phyloP scores from a whole-genome alignment of 64 coral and sea anemone genomes.

The Dendronephthya gigantea region DNA sequence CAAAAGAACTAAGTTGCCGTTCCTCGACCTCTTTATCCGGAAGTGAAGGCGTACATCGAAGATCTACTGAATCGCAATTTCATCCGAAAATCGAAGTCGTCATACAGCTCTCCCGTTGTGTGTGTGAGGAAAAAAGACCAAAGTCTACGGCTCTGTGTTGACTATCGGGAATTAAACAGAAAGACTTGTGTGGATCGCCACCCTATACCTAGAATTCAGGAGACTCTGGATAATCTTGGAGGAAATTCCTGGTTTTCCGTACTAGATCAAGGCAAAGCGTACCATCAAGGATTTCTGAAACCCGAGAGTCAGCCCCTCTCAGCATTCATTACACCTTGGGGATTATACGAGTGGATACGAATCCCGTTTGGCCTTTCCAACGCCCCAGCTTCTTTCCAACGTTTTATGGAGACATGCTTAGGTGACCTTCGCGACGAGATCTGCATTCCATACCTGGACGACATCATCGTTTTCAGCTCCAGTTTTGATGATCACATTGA shows the following conservation, averaged over 20 bases:
- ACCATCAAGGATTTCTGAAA: neutral
- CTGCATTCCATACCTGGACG: constrained; percentile 3
- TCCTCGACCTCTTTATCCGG: constrained; percentile 2
- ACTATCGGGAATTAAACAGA: constrained; percentile 8
- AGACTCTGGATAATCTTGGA: constrained; percentile 7
- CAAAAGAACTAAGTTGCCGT: too few species aligned
- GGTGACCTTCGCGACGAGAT: neutral
- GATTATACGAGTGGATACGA: neutral
- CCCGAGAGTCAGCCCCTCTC: neutral
- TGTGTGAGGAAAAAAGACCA: neutral
- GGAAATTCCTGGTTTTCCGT: constrained; percentile 8
- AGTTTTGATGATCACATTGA: neutral
- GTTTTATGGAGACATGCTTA: too few species aligned
- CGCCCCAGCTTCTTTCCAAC: too few species aligned
- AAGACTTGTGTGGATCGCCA: neutral
- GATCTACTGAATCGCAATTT: neutral
- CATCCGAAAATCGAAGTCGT: neutral
- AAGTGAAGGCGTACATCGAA: neutral
- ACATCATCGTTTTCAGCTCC: neutral
- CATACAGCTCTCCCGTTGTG: neutral
- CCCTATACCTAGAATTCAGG: constrained; percentile 8
- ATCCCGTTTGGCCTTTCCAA: neutral
- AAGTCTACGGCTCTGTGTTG: neutral
- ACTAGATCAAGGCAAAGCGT: neutral
- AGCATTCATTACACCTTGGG: neutral